Conservation (phyloP, 2,888 invertebrate genomes). For the Amorpha juglandis region DNA sequence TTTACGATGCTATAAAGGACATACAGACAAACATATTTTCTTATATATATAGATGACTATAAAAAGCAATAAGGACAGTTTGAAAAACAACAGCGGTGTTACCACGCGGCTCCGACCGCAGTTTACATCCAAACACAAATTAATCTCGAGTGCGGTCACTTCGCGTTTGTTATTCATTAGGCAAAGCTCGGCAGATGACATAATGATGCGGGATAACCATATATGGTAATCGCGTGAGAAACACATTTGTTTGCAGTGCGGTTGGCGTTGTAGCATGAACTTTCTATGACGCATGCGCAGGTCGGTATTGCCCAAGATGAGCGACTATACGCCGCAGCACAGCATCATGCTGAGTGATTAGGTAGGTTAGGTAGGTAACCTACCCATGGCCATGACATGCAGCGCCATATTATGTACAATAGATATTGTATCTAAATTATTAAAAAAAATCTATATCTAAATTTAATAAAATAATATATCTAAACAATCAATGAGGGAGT, state of each 20-base stretch:
- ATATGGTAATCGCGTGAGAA: constrained; percentile 23
- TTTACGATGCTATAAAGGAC: too few species aligned
- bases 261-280: constrained; percentile 6
- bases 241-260: not conserved
- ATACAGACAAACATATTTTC: too few species aligned
- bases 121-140: constrained; percentile 20
- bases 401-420: too few species aligned
- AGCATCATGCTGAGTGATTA: too few species aligned
- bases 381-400: too few species aligned
- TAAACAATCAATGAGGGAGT: too few species aligned
- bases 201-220: constrained; percentile 20
- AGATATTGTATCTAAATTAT: too few species aligned
- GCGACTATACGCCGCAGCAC: too few species aligned
- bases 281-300: not conserved
- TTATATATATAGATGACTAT: constrained; percentile 22
- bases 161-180: constrained; percentile 23
- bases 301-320: not conserved
- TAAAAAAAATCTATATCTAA: too few species aligned
- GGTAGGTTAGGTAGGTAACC: too few species aligned
- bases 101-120: constrained; percentile 19
- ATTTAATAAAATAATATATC: too few species aligned
- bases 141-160: constrained; percentile 20
- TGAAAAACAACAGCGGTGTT: constrained; percentile 16
- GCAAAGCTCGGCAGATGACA: constrained; percentile 21
- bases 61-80: constrained; percentile 8